Evolutionary conservation across 53 echinoderm and acorn worm genomes (phyloP).

Genomic region (Henricia sp.): DNA sequence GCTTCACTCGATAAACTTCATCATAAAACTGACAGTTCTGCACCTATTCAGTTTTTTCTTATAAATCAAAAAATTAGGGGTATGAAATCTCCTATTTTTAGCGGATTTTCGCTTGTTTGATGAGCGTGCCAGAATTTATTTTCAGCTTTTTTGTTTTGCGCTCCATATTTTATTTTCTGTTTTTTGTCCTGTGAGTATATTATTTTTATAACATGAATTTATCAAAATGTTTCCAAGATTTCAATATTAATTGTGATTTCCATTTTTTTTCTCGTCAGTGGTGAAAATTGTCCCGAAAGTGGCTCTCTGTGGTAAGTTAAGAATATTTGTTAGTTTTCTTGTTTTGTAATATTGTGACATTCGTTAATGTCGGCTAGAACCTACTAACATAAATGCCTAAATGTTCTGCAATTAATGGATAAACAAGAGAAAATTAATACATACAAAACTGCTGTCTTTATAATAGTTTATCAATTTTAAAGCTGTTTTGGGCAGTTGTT

Average conservation of each 20-base stretch:
- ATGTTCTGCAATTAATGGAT: too few relatives aligned
- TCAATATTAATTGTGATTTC: not conserved
- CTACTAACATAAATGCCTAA: too few relatives aligned
- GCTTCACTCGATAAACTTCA: not conserved
- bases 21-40: not conserved
- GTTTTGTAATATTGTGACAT: too few relatives aligned
- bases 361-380: too few relatives aligned
- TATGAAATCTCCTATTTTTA: too few relatives aligned
- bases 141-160: not conserved
- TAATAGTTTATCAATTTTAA: too few relatives aligned
- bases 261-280: conserved; percentile 17
- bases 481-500: too few relatives aligned
- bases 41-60: not conserved
- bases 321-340: not conserved
- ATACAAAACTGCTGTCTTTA: too few relatives aligned
- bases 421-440: too few relatives aligned
- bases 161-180: too few relatives aligned
- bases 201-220: not conserved
- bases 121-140: too few relatives aligned
- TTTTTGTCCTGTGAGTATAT: not conserved
- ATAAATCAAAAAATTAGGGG: not conserved
- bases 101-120: too few relatives aligned
- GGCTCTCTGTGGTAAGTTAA: conserved; percentile 56
- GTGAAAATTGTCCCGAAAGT: conserved; percentile 43
- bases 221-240: not conserved